A percentile compares a stretch with the other conserved stretches of the same genome.
phyloP scores from a whole-genome alignment of 2,888 invertebrate genomes.

The Sycophila texana region DNA sequence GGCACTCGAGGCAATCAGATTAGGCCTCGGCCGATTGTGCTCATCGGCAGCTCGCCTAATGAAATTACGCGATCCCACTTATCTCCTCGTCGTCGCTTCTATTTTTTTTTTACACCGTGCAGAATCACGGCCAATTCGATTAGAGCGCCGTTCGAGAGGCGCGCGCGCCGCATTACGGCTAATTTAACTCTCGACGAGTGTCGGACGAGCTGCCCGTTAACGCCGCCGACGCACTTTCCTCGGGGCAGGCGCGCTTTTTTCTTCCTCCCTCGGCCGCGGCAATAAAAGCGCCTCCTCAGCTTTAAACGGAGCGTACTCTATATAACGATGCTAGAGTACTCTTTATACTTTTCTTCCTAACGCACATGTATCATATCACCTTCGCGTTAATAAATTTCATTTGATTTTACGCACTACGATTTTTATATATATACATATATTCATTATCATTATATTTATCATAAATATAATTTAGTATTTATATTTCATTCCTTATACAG shows the following conservation, averaged over 20 bases:
- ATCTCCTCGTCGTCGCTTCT: constrained; percentile 11
- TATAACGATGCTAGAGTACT: too few species aligned
- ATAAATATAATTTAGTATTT: too few species aligned
- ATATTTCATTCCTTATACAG: too few species aligned
- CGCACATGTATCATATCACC: too few species aligned
- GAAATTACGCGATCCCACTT: constrained; percentile 35
- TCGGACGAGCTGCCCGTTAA: constrained; percentile 6
- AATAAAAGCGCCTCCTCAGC: too few species aligned
- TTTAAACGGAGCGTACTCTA: too few species aligned
- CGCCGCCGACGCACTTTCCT: constrained; percentile 36
- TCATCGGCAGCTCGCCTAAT: constrained; percentile 30
- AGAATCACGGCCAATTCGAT: background rate
- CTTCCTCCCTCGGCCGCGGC: background rate
- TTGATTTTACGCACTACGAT: too few species aligned
- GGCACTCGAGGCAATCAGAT: constrained; percentile 68
- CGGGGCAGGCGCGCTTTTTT: background rate
- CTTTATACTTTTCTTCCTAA: too few species aligned
- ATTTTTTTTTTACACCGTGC: constrained; percentile 6
- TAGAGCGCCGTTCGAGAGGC: background rate
- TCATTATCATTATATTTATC: too few species aligned
- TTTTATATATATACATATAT: too few species aligned
- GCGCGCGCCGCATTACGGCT: constrained; percentile 3
- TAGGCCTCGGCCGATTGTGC: constrained; percentile 52
- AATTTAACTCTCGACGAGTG: constrained; percentile 13
- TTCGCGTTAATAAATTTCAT: too few species aligned